Evolutionary conservation across 2,113 vertebrate species (phyloP), one percentile per base, ranked within the genome.

Genomic region (Atherinomorus stipes): DNA sequence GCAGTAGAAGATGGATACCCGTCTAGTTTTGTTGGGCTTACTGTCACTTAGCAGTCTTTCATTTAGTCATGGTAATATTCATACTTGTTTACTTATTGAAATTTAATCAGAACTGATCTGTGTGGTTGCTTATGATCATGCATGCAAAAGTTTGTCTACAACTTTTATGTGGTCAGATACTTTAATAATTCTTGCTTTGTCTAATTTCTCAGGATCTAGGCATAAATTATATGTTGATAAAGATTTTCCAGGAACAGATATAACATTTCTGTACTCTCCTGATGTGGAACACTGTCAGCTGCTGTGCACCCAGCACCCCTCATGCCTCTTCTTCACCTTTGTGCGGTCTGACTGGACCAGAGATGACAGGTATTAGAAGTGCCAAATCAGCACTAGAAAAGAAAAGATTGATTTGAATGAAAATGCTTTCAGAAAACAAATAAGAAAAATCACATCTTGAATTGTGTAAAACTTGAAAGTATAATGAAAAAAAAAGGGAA

Each of bases 251-350:
- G 91, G 89, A 57, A 25, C 64, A 51, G 88, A 93, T 23, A 31
- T 93, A 9, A 54, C 10, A 8, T 70, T 13, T 11, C 31, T 88
- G 16, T 76, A 76, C 25, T 85, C 90, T 37, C 79, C 89, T 3
- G 85, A 88, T 50, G 86, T 19, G 31, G 11, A 71, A 0, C 88
- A 90, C 79, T 93, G 90, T 79, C 90, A 90, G 85, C 60, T 65
- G 12, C 56, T 91, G 64, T 93, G 93, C 70, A 91, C 89, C 6
- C 49, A 92, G 57, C 74, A 90, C 64, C 57, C 67, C 0, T 11
- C 68, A 26, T 94, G 93, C 31, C 65, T 73, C 19, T 93, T 91
- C 81, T 92, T 93, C 21, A 88, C 65, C 19, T 93, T 91, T 22
- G 0, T 89, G 12, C 62, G 87, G 1, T 0, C 80, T 8, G 85